phyloP scores from a whole-genome alignment of 2,888 invertebrate genomes.

The Oscheius sp. region DNA sequence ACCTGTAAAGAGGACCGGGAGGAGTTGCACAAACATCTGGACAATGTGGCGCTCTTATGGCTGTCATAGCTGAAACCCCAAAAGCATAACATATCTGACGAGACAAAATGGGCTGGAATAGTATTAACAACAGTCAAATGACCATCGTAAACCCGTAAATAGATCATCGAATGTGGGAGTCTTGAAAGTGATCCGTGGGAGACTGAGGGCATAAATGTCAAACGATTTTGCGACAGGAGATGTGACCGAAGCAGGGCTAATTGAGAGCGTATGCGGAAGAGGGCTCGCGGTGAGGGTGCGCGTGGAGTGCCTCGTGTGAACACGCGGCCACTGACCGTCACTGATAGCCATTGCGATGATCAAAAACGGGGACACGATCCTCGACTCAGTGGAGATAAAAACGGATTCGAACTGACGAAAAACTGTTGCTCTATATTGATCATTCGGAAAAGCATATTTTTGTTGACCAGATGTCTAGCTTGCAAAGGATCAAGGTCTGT shows the following conservation, averaged over 20 bases:
- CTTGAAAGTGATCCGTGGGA: background rate
- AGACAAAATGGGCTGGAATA: slow-evolving; percentile 11
- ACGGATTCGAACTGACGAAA: background rate
- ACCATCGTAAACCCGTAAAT: background rate
- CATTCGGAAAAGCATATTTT: background rate
- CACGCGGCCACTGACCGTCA: slow-evolving; percentile 35
- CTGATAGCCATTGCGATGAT: slow-evolving; percentile 24
- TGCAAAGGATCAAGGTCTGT: background rate
- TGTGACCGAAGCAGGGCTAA: slow-evolving; percentile 24
- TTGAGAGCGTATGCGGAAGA: slow-evolving; percentile 34
- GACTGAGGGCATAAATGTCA: background rate
- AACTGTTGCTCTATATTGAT: background rate
- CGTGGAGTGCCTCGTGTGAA: slow-evolving; percentile 37
- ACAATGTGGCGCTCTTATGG: slow-evolving; percentile 19
- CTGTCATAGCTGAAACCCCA: background rate
- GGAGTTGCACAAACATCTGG: no score
- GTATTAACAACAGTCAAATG: slow-evolving; percentile 1
- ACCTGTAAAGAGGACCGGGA: no score
- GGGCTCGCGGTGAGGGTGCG: slow-evolving; percentile 34
- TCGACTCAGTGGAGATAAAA: background rate
- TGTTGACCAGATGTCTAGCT: background rate
- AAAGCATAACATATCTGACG: slow-evolving; percentile 9
- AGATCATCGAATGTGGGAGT: background rate
- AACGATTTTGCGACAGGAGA: slow-evolving; percentile 9
- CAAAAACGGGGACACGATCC: background rate